phyloP scores from a whole-genome alignment of 2,888 invertebrate genomes.

The Eilema depressum region DNA sequence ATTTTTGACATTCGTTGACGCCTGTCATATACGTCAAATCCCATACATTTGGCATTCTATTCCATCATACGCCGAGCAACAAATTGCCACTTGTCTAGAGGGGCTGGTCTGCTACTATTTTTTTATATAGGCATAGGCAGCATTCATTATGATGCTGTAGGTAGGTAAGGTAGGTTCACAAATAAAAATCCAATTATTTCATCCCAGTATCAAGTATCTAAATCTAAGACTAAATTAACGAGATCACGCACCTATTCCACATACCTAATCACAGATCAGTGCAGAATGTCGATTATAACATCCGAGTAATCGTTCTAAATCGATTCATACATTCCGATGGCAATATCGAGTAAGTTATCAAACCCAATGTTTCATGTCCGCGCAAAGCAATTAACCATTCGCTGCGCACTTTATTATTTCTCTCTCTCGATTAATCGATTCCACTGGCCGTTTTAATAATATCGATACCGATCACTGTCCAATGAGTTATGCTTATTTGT shows the following conservation, averaged over 20 bases:
- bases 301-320: conserved; percentile 46
- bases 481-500: conserved; percentile 82
- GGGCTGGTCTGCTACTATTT: too few relatives aligned
- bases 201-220: conserved; percentile 5
- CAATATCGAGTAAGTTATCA: conserved; percentile 71
- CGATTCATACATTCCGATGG: conserved; percentile 43
- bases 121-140: too few relatives aligned
- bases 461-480: conserved; percentile 75
- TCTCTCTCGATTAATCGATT: conserved; percentile 78
- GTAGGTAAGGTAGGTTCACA: neutral
- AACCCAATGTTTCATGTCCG: conserved; percentile 68
- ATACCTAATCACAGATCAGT: conserved; percentile 26
- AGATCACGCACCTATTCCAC: conserved; percentile 18
- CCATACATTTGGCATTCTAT: too few relatives aligned
- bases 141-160: too few relatives aligned
- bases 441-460: conserved; percentile 77
- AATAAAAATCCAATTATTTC: conserved; percentile 12
- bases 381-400: conserved; percentile 80
- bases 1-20: too few relatives aligned
- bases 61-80: too few relatives aligned
- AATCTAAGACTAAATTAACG: conserved; percentile 15
- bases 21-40: too few relatives aligned
- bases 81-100: too few relatives aligned
- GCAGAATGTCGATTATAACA: conserved; percentile 40
- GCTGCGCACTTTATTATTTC: conserved; percentile 75